Evolutionary conservation across 2,113 vertebrate genomes (phyloP).

Genomic region (Sinocyclocheilus rhinocerous): DNA sequence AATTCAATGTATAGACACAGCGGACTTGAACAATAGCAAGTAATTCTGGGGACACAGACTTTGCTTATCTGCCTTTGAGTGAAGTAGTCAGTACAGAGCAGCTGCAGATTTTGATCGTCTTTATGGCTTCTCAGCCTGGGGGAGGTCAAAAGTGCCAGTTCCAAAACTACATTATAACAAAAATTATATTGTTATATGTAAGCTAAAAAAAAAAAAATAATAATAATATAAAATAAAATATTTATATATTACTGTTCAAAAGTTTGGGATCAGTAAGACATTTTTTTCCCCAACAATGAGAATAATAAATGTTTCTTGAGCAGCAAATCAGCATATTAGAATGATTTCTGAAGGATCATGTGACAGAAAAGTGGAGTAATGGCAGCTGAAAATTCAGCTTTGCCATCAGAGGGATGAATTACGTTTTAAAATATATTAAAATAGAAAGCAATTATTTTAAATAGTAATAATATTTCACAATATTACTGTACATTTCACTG

Average conservation of each 20-base stretch:
- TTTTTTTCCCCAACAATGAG: background rate
- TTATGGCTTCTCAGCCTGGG: constrained; percentile 68
- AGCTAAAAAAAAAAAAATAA: background rate
- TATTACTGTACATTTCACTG: too few relatives aligned
- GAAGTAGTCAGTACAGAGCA: constrained; percentile 64
- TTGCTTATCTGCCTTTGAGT: constrained; percentile 50
- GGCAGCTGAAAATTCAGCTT: background rate
- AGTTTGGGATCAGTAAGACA: too few relatives aligned
- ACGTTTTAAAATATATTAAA: background rate
- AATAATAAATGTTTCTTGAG: background rate
- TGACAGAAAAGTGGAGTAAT: background rate
- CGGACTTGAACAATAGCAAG: background rate
- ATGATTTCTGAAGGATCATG: background rate
- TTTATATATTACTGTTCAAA: too few relatives aligned
- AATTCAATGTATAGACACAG: background rate
- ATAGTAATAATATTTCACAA: too few relatives aligned
- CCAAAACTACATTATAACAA: background rate
- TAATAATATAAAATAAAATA: background rate
- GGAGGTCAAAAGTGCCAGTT: background rate
- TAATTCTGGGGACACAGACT: background rate
- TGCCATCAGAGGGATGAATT: background rate
- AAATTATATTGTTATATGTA: background rate
- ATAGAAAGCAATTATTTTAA: too few relatives aligned
- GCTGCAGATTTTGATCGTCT: constrained; percentile 72
- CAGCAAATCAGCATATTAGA: background rate